Conservation (phyloP, 2,888 invertebrate genomes). For the Trichogramma dendrolimi region DNA sequence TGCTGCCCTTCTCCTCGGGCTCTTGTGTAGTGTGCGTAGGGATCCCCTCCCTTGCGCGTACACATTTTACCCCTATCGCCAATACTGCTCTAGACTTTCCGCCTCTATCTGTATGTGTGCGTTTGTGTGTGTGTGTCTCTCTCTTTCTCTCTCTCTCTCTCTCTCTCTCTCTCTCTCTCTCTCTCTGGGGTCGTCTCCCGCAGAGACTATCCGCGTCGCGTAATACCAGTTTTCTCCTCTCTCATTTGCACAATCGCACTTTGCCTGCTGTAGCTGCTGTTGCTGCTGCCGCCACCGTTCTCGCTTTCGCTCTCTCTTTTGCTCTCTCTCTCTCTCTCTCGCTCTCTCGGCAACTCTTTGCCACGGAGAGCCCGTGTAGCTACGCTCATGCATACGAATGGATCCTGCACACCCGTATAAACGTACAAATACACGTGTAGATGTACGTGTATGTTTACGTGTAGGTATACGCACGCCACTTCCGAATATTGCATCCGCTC, state of each 20-base stretch:
- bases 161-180: conserved; percentile 21
- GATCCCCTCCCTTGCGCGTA: too few relatives aligned
- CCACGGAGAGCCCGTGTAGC: too few relatives aligned
- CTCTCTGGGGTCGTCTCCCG: background rate
- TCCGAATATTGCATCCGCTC: too few relatives aligned
- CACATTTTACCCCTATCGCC: conserved; percentile 3
- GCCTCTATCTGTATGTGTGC: conserved; percentile 5
- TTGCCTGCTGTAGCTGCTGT: conserved; percentile 14
- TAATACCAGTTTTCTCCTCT: conserved; percentile 3
- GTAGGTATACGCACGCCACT: too few relatives aligned
- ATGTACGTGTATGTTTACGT: too few relatives aligned
- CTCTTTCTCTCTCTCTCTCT: conserved; percentile 25
- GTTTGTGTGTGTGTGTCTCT: background rate
- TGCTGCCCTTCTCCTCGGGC: background rate
- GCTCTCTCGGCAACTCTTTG: conserved; percentile 12
- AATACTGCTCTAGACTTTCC: conserved; percentile 4
- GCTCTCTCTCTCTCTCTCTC: conserved; percentile 8
- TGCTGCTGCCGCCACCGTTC: background rate
- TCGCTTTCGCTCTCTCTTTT: conserved; percentile 14
- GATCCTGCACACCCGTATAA: too few relatives aligned
- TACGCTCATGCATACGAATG: too few relatives aligned
- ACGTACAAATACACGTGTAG: too few relatives aligned
- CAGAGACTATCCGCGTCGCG: conserved; percentile 8
- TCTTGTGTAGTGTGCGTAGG: background rate
- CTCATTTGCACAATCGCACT: conserved; percentile 23